Evolutionary conservation across 2,888 invertebrate species (phyloP).

Genomic region (Agonopterix subpropinquella): DNA sequence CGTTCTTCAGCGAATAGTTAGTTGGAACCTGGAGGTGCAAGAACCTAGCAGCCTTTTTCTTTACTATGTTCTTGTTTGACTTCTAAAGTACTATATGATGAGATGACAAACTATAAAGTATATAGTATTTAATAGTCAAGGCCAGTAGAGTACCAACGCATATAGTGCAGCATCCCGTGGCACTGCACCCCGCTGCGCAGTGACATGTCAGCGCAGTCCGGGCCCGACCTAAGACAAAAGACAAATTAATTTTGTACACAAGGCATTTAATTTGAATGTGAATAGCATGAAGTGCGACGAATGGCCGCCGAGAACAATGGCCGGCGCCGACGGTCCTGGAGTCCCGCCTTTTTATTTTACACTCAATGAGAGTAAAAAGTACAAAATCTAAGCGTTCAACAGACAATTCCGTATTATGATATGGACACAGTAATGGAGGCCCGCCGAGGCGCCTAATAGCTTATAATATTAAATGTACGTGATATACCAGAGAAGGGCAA

Average conservation of each 20-base stretch:
- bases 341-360: conserved; percentile 67
- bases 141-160: neutral
- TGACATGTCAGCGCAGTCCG: conserved; percentile 51
- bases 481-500: conserved; percentile 46
- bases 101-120: too few relatives aligned
- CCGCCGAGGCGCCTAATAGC: conserved; percentile 68
- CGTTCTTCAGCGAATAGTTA: too few relatives aligned
- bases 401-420: conserved; percentile 74
- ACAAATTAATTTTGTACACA: conserved; percentile 76
- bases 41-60: too few relatives aligned
- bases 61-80: too few relatives aligned
- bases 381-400: conserved; percentile 64
- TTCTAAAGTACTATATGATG: too few relatives aligned
- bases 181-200: conserved; percentile 54
- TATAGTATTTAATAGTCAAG: too few relatives aligned
- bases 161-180: neutral
- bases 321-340: conserved; percentile 65
- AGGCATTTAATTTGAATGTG: conserved; percentile 75
- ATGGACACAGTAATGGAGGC: conserved; percentile 71
- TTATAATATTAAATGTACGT: conserved; percentile 71
- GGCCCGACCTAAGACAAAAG: conserved; percentile 67
- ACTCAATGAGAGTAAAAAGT: conserved; percentile 65
- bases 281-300: conserved; percentile 76
- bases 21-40: too few relatives aligned
- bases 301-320: conserved; percentile 71